Conservation (phyloP, 2,888 invertebrate species). For the Drosophila niveifrons region DNA sequence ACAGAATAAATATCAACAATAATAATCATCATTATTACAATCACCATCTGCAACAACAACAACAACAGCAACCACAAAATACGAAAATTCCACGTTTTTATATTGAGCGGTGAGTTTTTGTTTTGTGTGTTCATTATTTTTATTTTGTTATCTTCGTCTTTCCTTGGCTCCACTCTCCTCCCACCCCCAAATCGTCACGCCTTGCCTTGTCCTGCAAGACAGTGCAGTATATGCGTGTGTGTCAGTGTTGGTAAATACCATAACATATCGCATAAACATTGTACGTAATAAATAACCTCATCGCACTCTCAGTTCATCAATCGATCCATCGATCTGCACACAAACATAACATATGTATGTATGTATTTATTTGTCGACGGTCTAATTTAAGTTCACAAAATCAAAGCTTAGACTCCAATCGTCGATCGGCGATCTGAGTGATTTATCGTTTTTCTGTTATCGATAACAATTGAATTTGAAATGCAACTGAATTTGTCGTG, state of each 20-base stretch:
- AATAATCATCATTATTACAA: conserved; percentile 41
- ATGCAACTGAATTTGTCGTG: not conserved
- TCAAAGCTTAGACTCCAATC: not conserved
- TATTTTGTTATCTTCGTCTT: not conserved
- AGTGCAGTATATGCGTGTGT: not conserved
- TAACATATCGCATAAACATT: not conserved
- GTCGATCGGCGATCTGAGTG: too few species aligned
- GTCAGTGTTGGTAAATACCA: conserved; percentile 16
- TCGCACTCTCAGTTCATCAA: not conserved
- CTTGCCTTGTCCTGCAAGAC: conserved; percentile 7
- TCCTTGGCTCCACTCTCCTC: too few species aligned
- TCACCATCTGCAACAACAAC: conserved; percentile 47
- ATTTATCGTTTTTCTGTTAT: not conserved
- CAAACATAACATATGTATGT: not conserved
- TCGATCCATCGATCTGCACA: not conserved
- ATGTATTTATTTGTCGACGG: not conserved
- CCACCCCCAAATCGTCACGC: not conserved
- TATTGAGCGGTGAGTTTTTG: conserved; percentile 68
- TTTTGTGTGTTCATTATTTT: not conserved
- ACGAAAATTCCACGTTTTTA: conserved; percentile 53
- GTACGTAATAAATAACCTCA: not conserved
- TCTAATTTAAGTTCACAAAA: too few species aligned
- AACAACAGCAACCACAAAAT: conserved; percentile 41
- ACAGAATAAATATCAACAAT: conserved; percentile 58
- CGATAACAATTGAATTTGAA: not conserved